Evolutionary conservation across 2,113 vertebrate genomes (phyloP), one percentile per base, ranked within the genome.

Genomic region (Electrona antarctica): DNA sequence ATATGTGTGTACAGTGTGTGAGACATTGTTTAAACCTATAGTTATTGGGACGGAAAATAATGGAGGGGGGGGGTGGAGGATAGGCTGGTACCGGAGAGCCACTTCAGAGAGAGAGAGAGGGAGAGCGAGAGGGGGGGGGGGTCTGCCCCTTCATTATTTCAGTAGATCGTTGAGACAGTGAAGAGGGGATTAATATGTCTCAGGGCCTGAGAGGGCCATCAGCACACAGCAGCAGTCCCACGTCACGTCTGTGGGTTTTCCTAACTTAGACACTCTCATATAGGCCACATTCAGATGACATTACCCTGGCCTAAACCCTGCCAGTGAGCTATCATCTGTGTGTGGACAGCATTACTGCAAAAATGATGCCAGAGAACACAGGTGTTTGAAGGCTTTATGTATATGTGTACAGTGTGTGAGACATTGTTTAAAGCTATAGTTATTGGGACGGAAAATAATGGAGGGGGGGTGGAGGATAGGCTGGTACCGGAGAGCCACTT

Each of bases 11-110:
- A 41, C 33, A 41, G 61, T 28, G 62, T 52, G 7, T 60, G 71
- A 85, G 82, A 80, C 77, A 74, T 80, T 79, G 81, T 89, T 85
- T 83, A 61, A 67, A 87, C 89, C 79, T 73, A 83, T 90, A 84
- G 78, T 88, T 86, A 88, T 85, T 91, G 84, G 81, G 85, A 91
- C 71, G 81, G 86, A 91, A 88, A 80, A 76, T 15, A 84, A 79
- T 33, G 71, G 73, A 68, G 65, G 76, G 10, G 3, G 3, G 7
- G 33, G 5, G 21, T 21, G 33, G 33, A 41, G 33, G 33, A 33
- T 2, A 64, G 79, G 67, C 84, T 87, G 79, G 80, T 89, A 76
- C 79, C 84, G 80, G 82, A 86, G 87, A 88, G 78, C 75, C 71
- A 81, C 87, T 87, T 64, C 51, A 49, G 46, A 65, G 46, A 65